Base-by-base conservation (phyloP, 2,888 invertebrate species). In the Criorhina ranunculi region DNA sequence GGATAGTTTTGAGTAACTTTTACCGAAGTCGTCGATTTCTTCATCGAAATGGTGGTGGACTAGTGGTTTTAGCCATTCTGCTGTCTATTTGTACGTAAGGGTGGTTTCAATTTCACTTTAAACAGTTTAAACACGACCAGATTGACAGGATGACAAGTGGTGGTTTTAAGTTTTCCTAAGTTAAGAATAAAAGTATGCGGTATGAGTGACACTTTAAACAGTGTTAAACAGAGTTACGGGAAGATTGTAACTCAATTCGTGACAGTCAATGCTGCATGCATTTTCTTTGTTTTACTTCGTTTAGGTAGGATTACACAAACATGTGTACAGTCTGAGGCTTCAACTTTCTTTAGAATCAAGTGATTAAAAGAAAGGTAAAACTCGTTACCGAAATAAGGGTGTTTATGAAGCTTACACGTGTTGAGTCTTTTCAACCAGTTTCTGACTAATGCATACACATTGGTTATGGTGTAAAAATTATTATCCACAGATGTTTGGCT, bases 1-100 rank as follows among this genome's bases (percentile, higher is more conserved):
- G 75, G 64, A 85, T 75, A 80, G 79, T 80, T 85, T 76, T 85
- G 80, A 85, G 80, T 85, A 75, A 85, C 80, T 76, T 80, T 80
- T 64, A 80, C 17, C 80, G 59, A n/a, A n/a, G n/a, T 69, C 57
- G 57, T 60, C 31, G 40, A 5, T 29, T 11, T 4, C 24, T 6
- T 60, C 29, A 40, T 24, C 44, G 64, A 72, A 62, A 57, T 40
- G 46, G 73, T 66, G 64, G 70, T 76, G 64, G 75, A 70, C 66
- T 55, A 33, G 51, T 66, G 80, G 80, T 76, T 64, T 76, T 5
- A 70, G 67, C 46, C 55, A 73, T 31, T 62, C n/a, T 57, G 12
- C 12, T 11, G 42, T n/a, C 12, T 24, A 8, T 1, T 24, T 11
- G 29, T 59, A 17, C 29, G 15, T 8, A 35, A 31, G 66, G n/a